Evolutionary conservation across 2,797 vertebrate genomes (phyloP).

Genomic region (Bucorvus abyssinicus): DNA sequence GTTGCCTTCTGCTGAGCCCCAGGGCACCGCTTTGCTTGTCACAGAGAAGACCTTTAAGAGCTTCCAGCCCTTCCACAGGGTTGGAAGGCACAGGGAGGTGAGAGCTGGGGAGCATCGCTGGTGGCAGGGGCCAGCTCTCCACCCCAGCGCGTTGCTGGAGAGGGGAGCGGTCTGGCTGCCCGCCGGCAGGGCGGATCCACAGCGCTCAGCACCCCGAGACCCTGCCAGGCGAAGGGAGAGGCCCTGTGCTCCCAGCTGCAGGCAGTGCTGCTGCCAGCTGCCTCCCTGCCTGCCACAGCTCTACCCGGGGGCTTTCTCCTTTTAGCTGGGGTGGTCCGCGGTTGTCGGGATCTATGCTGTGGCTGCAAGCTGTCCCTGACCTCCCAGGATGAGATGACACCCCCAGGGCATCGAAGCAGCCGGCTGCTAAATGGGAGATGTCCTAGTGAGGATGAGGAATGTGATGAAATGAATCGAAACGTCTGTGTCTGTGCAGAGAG

Average conservation of each 20-base stretch:
- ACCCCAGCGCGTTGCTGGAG: accelerated
- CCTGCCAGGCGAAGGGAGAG: background rate
- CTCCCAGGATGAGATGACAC: background rate
- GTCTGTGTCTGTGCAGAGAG: background rate
- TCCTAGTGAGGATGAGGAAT: background rate
- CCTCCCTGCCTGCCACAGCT: background rate
- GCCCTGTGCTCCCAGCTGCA: background rate
- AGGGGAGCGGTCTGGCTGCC: background rate
- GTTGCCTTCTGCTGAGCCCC: background rate
- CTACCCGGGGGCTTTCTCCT: background rate
- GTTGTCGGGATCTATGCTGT: background rate
- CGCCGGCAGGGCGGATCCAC: accelerated
- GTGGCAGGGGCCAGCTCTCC: background rate
- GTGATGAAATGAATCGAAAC: background rate
- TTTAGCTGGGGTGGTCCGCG: background rate
- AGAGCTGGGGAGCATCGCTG: background rate
- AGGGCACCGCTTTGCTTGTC: background rate
- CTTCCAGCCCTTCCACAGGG: background rate
- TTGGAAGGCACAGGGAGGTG: background rate
- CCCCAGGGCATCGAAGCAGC: background rate
- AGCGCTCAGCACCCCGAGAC: accelerated
- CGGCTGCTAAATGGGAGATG: accelerated
- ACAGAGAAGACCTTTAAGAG: background rate
- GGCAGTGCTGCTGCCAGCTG: background rate
- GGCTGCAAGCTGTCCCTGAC: background rate